Percentiles rank a stretch among this genome's conserved stretches.
These are phyloP conservation scores for Pseudococcus jackbeardsleyi DNA, from an alignment of 2,888 invertebrate species.

Conservation along the genomic window DNA sequence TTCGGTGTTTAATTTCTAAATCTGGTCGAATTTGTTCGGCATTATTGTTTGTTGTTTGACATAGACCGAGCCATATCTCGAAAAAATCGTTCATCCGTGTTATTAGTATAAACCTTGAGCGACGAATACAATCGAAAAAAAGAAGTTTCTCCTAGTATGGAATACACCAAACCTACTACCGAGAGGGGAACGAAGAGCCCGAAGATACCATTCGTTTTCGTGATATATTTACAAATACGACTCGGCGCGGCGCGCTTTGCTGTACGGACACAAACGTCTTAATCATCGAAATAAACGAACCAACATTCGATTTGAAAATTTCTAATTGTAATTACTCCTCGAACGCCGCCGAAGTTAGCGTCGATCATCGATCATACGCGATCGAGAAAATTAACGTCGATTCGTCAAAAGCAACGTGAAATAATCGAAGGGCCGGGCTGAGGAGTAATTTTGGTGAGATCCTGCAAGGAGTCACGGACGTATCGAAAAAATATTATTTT, in stretches of 20 bases:
- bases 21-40: conserved; percentile 10
- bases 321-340: conserved; percentile 11
- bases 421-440: background rate
- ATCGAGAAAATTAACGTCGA: background rate
- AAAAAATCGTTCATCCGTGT: conserved; percentile 5
- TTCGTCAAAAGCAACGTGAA: conserved; percentile 19
- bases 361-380: background rate
- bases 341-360: background rate
- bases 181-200: background rate
- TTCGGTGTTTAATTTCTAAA: conserved; percentile 10
- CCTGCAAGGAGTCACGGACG: background rate
- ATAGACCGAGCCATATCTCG: background rate
- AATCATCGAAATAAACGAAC: conserved; percentile 30
- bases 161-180: background rate
- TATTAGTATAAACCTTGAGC: conserved; percentile 24
- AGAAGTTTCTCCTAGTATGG: conserved; percentile 3
- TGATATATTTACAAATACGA: conserved; percentile 28
- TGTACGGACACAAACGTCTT: conserved; percentile 28
- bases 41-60: background rate
- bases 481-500: conserved; percentile 4
- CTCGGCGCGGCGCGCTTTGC: background rate
- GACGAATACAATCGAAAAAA: background rate
- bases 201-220: background rate
- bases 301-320: background rate
- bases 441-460: background rate